A percentile compares a stretch with the other conserved stretches of the same genome.
Conservation (phyloP, 1,140 invertebrate genomes). For the Leguminivora glycinivorella region DNA sequence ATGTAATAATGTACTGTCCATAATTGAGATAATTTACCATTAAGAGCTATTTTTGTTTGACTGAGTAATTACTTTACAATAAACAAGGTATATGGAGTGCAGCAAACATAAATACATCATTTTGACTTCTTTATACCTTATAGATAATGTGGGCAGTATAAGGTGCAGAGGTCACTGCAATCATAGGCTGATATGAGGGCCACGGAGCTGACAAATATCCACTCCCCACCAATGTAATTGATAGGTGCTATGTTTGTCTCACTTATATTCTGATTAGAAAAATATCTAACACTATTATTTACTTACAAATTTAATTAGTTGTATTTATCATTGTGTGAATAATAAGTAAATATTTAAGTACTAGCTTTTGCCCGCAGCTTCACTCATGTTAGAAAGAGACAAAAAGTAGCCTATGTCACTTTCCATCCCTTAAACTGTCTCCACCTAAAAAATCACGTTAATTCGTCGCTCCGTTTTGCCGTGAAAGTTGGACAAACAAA, state of each 20-base stretch:
- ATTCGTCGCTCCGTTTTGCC: too few relatives aligned
- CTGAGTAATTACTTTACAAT: neutral
- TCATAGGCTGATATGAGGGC: constrained; percentile 63
- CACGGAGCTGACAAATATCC: constrained; percentile 61
- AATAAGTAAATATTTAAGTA: neutral
- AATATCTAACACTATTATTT: neutral
- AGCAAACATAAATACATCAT: constrained; percentile 53
- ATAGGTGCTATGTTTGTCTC: constrained; percentile 35
- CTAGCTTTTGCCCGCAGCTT: too few relatives aligned
- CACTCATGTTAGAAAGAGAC: too few relatives aligned
- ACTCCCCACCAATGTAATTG: constrained; percentile 54
- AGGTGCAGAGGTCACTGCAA: constrained; percentile 71
- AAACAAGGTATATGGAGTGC: constrained; percentile 41
- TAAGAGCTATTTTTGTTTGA: constrained; percentile 7
- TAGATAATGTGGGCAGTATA: constrained; percentile 56
- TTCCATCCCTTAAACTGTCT: too few relatives aligned
- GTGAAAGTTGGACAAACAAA: too few relatives aligned
- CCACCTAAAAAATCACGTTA: too few relatives aligned
- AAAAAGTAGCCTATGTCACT: too few relatives aligned
- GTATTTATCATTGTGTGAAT: neutral
- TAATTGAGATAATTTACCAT: neutral
- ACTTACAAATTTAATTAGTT: neutral
- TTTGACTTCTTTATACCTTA: constrained; percentile 65
- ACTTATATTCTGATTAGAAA: constrained; percentile 23
- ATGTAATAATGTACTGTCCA: constrained; percentile 8